A percentile compares a stretch with the other conserved stretches of the same genome.
Conservation (phyloP, 1,140 invertebrate species). For the Harpegnathos saltator region DNA sequence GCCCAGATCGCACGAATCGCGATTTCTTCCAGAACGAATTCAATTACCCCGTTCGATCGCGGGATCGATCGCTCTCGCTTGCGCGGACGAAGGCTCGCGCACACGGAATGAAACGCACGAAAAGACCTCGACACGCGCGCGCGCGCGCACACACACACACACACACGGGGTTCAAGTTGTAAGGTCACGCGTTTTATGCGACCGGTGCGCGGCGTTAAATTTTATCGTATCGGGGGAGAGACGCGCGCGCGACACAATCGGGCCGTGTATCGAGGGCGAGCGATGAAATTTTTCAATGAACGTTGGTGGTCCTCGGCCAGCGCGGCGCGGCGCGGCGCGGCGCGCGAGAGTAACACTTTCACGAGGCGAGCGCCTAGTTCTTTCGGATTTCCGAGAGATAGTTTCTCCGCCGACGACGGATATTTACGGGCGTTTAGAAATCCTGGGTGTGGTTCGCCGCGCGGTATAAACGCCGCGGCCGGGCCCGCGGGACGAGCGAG, state of each 20-base stretch:
- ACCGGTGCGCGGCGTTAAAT: slow-evolving; percentile 40
- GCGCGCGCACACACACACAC: not conserved
- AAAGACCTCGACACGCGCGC: too few species aligned
- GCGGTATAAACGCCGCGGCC: slow-evolving; percentile 71
- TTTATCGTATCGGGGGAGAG: slow-evolving; percentile 46
- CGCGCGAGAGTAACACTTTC: slow-evolving; percentile 71
- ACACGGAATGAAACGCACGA: not conserved
- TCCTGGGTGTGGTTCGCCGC: slow-evolving; percentile 78
- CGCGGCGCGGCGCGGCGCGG: not conserved
- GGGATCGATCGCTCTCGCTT: not conserved
- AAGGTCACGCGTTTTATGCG: slow-evolving; percentile 4
- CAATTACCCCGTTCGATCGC: not conserved
- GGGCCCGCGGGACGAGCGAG: slow-evolving; percentile 50
- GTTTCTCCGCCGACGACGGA: slow-evolving; percentile 70
- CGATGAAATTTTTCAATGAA: slow-evolving; percentile 71
- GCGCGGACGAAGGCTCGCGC: not conserved
- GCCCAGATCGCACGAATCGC: too few species aligned
- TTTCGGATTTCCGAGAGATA: slow-evolving; percentile 73
- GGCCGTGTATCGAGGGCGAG: slow-evolving; percentile 48
- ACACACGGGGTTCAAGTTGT: not conserved
- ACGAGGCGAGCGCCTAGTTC: slow-evolving; percentile 63
- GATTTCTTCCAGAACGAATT: not conserved
- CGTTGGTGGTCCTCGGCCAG: slow-evolving; percentile 68
- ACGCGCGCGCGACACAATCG: slow-evolving; percentile 52
- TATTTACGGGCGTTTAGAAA: slow-evolving; percentile 81